A percentile compares a stretch with the other conserved stretches of the same genome.
These are phyloP conservation scores for Odocoileus virginianus DNA, from an alignment of 2,113 vertebrate genomes.

Conservation along the genomic window DNA sequence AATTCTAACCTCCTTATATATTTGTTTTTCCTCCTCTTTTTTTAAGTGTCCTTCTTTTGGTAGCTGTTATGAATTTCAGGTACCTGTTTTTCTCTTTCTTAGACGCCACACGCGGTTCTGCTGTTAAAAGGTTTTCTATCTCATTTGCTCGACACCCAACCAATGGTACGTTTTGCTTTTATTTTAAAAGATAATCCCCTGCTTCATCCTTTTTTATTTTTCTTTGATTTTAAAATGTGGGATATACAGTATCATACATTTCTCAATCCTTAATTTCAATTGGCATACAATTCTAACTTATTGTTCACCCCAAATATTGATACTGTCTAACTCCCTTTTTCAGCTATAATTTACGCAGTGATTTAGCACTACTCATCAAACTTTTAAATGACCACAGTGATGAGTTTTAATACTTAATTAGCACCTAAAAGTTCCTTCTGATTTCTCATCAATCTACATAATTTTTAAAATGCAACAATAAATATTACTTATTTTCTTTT, in stretches of 20 bases:
- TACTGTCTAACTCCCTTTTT: constrained; percentile 68
- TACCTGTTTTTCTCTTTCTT: constrained; percentile 97
- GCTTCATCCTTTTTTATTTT: constrained; percentile 81
- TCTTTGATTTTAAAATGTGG: constrained; percentile 79
- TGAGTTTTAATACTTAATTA: constrained; percentile 68
- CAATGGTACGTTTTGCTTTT: constrained; percentile 97
- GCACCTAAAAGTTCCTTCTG: constrained; percentile 43
- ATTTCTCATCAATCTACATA: constrained; percentile 66
- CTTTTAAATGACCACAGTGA: constrained; percentile 43
- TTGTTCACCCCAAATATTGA: constrained; percentile 65
- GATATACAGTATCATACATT: constrained; percentile 79
- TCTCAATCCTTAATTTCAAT: constrained; percentile 73
- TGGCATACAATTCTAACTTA: constrained; percentile 71
- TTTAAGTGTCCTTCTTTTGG: constrained; percentile 83
- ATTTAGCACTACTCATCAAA: constrained; percentile 58
- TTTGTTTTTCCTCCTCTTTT: constrained; percentile 76
- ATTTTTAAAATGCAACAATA: constrained; percentile 45
- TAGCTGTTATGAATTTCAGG: constrained; percentile 93
- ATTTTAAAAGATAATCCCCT: constrained; percentile 86
- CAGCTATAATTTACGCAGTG: constrained; percentile 67
- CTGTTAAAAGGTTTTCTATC: constrained; percentile 98
- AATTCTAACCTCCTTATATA: constrained; percentile 76
- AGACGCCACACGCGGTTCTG: constrained; percentile 94
- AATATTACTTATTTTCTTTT: constrained; percentile 61
- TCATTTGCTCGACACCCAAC: constrained; percentile 98